Conservation (phyloP, 2,113 vertebrate genomes). For the Sinocyclocheilus maitianheensis region DNA sequence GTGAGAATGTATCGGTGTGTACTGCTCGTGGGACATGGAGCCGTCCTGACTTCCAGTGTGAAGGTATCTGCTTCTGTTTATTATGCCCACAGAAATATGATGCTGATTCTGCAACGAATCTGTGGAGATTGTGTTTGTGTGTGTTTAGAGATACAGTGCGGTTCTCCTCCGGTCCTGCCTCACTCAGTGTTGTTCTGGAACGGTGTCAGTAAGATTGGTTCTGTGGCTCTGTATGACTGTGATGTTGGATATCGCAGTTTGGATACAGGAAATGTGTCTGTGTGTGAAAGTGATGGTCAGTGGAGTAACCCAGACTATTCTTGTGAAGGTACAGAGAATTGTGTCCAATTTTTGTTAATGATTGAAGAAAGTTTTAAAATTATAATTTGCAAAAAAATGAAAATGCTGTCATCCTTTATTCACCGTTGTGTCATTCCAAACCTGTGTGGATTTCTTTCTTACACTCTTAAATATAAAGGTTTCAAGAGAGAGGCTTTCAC, state of each 20-base stretch:
- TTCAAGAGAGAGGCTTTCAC: not conserved
- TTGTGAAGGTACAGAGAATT: constrained; percentile 76
- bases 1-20: constrained; percentile 70
- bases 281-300: constrained; percentile 68
- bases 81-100: not conserved
- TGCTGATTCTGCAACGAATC: not conserved
- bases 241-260: constrained; percentile 72
- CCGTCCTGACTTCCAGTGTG: constrained; percentile 63
- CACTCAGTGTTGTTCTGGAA: constrained; percentile 75
- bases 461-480: not conserved
- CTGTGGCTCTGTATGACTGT: constrained; percentile 76
- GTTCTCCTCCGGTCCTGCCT: constrained; percentile 68
- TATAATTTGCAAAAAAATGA: not conserved
- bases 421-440: not conserved
- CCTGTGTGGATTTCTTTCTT: not conserved
- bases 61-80: constrained; percentile 63
- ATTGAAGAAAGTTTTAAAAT: not conserved
- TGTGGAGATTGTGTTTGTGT: constrained; percentile 37
- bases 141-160: constrained; percentile 72
- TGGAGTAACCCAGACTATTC: constrained; percentile 72
- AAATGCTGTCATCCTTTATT: not conserved
- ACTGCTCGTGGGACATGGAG: constrained; percentile 64
- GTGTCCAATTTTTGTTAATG: not conserved
- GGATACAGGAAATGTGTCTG: constrained; percentile 72
- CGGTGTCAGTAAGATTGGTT: constrained; percentile 65